phyloP scores from a whole-genome alignment of 2,113 vertebrate species.

The Xiphophorus hellerii region DNA sequence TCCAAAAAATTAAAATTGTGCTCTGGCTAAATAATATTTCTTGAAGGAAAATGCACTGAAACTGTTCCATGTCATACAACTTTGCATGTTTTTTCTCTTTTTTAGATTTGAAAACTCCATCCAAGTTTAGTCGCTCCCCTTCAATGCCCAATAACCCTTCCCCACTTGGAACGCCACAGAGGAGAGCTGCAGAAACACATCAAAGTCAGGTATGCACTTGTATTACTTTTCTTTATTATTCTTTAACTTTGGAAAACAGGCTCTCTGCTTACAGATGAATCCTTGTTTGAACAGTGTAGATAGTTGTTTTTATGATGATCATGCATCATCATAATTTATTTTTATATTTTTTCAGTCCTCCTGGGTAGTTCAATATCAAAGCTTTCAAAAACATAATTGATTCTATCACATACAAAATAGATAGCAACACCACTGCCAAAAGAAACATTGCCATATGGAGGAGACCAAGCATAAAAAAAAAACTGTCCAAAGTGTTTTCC shows the following conservation, averaged over 20 bases:
- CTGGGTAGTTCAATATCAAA: not conserved
- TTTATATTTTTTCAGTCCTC: not conserved
- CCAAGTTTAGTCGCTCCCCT: constrained; percentile 87
- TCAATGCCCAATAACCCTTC: constrained; percentile 90
- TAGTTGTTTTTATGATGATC: not conserved
- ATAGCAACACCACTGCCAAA: not conserved
- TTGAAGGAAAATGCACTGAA: not conserved
- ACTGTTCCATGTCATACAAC: not conserved
- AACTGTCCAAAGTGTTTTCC: too few relatives aligned
- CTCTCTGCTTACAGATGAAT: not conserved
- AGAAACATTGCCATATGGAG: too few relatives aligned
- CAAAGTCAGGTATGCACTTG: constrained; percentile 90
- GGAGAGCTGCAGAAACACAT: constrained; percentile 86
- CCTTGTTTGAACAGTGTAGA: too few relatives aligned
- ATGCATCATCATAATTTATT: not conserved
- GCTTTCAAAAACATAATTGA: not conserved
- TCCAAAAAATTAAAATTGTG: not conserved
- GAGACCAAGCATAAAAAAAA: too few relatives aligned
- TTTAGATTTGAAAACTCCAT: constrained; percentile 86
- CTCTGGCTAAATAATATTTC: not conserved
- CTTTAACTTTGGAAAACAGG: not conserved
- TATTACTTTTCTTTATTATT: constrained; percentile 59
- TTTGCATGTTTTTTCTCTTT: not conserved
- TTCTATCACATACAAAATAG: not conserved
- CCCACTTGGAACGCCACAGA: constrained; percentile 87